Evolutionary conservation across 2,888 invertebrate species (phyloP).

Genomic region (Chalcis sispes): DNA sequence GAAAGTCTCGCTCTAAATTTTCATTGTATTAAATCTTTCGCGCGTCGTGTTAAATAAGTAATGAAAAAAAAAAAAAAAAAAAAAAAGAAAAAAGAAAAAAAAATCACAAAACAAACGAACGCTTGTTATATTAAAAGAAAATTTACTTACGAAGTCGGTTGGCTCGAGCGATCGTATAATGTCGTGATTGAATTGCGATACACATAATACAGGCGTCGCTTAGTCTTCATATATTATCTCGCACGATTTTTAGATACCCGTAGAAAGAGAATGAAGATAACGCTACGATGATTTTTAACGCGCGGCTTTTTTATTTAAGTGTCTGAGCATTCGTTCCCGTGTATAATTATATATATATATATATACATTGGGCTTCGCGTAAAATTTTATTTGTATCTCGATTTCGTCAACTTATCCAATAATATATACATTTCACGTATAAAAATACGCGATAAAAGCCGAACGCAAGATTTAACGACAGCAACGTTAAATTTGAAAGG

Average conservation of each 20-base stretch:
- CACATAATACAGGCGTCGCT: conserved; percentile 1
- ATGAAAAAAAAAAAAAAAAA: background rate
- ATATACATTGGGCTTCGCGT: background rate
- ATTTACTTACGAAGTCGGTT: conserved; percentile 1
- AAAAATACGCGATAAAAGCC: conserved; percentile 1
- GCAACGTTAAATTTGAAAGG: too few species aligned
- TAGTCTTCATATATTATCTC: conserved; percentile 10
- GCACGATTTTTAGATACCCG: background rate
- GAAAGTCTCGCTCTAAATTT: too few species aligned
- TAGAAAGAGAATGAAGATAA: background rate
- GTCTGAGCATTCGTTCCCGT: too few species aligned
- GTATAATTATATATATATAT: too few species aligned
- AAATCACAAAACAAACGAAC: too few species aligned
- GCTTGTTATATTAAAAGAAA: too few species aligned
- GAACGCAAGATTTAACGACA: conserved; percentile 11
- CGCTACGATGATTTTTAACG: too few species aligned
- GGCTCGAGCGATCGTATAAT: too few species aligned
- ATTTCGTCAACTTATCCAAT: conserved; percentile 43
- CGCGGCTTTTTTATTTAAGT: too few species aligned
- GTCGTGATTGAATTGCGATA: background rate
- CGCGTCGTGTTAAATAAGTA: background rate
- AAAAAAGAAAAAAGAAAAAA: background rate
- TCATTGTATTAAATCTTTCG: too few species aligned
- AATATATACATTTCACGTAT: conserved; percentile 4
- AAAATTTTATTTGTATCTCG: conserved; percentile 21